Evolutionary conservation across 2,113 vertebrate genomes (phyloP).

Genomic region (Spea bombifrons): DNA sequence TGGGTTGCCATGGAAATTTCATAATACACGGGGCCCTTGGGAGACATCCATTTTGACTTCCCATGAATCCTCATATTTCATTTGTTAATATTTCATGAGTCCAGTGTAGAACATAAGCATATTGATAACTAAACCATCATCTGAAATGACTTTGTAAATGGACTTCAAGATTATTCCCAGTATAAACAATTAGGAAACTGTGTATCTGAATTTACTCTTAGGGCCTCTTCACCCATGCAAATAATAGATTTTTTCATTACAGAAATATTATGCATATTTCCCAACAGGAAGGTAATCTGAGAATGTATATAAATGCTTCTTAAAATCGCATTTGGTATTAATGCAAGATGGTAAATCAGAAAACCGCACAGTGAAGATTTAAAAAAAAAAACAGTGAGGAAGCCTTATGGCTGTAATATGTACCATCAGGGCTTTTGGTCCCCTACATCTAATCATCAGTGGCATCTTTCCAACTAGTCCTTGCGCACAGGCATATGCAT

Average conservation of each 20-base stretch:
- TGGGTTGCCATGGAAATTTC: not conserved
- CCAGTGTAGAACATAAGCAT: not conserved
- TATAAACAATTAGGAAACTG: not conserved
- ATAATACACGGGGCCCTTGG: not conserved
- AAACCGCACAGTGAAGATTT: not conserved
- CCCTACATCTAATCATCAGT: no score
- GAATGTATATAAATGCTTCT: not conserved
- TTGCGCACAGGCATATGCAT: no score
- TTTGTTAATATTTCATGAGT: not conserved
- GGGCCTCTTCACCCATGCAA: not conserved
- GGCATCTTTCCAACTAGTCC: no score
- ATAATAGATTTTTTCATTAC: not conserved
- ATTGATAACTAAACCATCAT: not conserved
- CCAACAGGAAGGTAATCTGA: not conserved
- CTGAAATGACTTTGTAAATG: not conserved
- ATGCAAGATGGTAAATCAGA: not conserved
- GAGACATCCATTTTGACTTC: not conserved
- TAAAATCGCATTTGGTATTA: not conserved
- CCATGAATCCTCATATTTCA: not conserved
- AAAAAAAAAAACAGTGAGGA: not conserved
- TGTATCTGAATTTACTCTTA: not conserved
- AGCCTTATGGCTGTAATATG: no score
- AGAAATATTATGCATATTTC: constrained; percentile 2
- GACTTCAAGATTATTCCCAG: not conserved
- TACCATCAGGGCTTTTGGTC: no score